Base-by-base conservation (phyloP, 1,140 invertebrate genomes). In the Drosophila santomea region DNA sequence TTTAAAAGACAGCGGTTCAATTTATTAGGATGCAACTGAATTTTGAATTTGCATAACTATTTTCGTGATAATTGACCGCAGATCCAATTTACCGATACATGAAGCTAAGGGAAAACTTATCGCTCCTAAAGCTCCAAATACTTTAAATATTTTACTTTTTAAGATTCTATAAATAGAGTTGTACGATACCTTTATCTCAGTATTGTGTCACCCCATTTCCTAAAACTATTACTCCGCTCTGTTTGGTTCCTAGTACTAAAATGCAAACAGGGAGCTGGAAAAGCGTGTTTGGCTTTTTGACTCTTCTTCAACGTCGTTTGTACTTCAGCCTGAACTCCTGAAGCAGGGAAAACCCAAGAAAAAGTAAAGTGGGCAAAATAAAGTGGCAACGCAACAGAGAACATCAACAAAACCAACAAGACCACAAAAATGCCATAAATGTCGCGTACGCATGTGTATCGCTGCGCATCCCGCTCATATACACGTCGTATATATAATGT, bases 381-480 rank as follows among this genome's bases (percentile, higher is more conserved):
- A 71, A 44, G 15, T 17, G 41, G 69, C 67, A 48, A 62, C 45
- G 58, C 74, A 66, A 59, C 62, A 83, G 64, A 58, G 48, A 72
- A 62, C 52, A 59, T 72, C 44, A 50, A 23, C 61, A 45, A 52
- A 43, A 28, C 44, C 50, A 74, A 17, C 48, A 62, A 52, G 32
- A 35, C 57, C 58, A 86, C 86, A 81, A 86, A 85, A 88, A 86
- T 85, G 82, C 78, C 73, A 81, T 86, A 86, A 86, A 82, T 86
- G 82, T 86, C 78, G 74, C 71, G 78, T 76, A 61, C 39, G 44
- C 36, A 50, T 60, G 35, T 12, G 7, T 71, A 71, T 43, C 61
- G 47, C 61, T 32, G 50, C 63, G 67, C 63, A 71, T 71, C 51
- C 47, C 36, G 64, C 55, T 63, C 62, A 74, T 69, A 59, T 44